Evolutionary conservation across 2,797 vertebrate species (phyloP).

Genomic region (Helostoma temminkii): DNA sequence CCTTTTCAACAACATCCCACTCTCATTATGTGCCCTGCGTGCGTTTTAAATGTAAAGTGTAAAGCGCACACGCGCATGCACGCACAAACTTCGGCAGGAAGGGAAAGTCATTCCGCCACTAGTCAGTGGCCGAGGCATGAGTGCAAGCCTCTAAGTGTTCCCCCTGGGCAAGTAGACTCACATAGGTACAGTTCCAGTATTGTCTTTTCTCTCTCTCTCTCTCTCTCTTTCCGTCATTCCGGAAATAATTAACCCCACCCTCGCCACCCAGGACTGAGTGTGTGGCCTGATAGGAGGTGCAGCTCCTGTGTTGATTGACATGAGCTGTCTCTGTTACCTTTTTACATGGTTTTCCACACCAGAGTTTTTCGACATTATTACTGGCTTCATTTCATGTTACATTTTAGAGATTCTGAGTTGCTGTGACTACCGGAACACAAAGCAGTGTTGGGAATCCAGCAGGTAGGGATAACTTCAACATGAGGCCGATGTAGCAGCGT

Average conservation of each 20-base stretch:
- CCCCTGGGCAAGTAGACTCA: constrained; percentile 67
- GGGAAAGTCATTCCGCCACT: constrained; percentile 72
- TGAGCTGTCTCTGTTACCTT: constrained; percentile 62
- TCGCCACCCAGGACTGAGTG: constrained; percentile 48
- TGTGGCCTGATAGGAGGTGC: constrained; percentile 77
- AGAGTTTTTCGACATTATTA: constrained; percentile 50
- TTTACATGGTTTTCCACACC: constrained; percentile 58
- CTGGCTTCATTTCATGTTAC: constrained; percentile 33
- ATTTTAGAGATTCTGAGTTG: constrained; percentile 9
- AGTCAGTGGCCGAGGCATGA: constrained; percentile 57
- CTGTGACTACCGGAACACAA: constrained; percentile 4
- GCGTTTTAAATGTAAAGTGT: constrained; percentile 37
- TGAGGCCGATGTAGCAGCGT: constrained; percentile 10
- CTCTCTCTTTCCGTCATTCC: constrained; percentile 54
- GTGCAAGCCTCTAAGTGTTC: constrained; percentile 64
- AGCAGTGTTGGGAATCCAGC: constrained; percentile 7
- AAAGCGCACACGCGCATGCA: constrained; percentile 15
- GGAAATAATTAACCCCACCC: constrained; percentile 80
- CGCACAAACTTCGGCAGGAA: constrained; percentile 60
- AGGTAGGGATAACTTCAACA: constrained; percentile 24
- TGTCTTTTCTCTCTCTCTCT: constrained; percentile 52
- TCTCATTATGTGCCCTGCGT: constrained; percentile 50
- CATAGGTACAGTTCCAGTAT: constrained; percentile 80
- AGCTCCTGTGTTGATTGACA: constrained; percentile 74
- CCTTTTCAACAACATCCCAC: constrained; percentile 71